Evolutionary conservation across 2,797 vertebrate genomes (phyloP), one percentile per base, ranked within the genome.

Genomic region (Crenuchus spilurus): DNA sequence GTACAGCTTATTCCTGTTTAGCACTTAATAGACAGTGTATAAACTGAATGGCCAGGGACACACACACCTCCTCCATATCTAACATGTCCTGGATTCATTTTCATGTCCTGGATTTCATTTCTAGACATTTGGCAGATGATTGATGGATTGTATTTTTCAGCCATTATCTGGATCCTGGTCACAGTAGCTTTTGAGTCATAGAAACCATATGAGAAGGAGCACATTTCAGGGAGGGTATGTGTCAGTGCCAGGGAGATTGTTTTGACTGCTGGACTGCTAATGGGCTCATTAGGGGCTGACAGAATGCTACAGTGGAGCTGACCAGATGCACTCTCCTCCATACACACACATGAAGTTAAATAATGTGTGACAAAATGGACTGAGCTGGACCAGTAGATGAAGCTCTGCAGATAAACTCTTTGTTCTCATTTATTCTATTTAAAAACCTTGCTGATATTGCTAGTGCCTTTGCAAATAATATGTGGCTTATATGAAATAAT

Each of bases 201-300:
- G 44, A 48, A 60, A 49, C 33, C 9, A 37, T 52, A 44, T 67
- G 63, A 33, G 55, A 62, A 65, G n/a, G 31, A 22, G 11, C 46
- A 16, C 62, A 49, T 73, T 65, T 60, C 42, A 52, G 69, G 22
- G 16, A 35, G n/a, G n/a, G 37, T 62, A 7, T 62, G 55, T 74
- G 64, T 51, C 30, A 31, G 13, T 67, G 48, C n/a, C 42, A 48
- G 33, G 24, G 54, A 31, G 61, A 62, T 26, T 5, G 24, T 46
- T 52, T 44, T 72, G 28, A 20, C 33, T 77, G 55, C 52, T 55
- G 24, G 39, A 66, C 18, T 44, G 28, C 28, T 77, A 79, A 79
- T 74, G 62, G 62, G 28, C 74, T 79, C 70, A 67, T 82, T 82
- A 79, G 58, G 39, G 8, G 58, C 20, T 46, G 62, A 72, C 62